These are phyloP conservation scores for Tetramorium bicarinatum DNA, from an alignment of 2,888 invertebrate species.

Conservation along the genomic window DNA sequence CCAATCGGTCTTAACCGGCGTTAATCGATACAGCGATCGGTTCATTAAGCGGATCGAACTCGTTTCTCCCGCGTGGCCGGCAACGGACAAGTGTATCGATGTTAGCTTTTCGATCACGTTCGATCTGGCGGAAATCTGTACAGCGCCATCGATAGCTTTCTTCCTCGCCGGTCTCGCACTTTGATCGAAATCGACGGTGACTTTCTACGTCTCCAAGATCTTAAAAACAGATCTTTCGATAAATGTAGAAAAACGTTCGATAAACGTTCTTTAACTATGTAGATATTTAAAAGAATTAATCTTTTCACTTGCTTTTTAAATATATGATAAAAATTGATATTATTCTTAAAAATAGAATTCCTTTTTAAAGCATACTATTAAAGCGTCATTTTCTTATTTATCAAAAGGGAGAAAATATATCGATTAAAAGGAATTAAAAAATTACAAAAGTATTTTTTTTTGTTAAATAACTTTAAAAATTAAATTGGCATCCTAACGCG, in stretches of 20 bases:
- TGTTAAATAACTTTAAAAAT: constrained; percentile 10
- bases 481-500: background rate
- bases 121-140: constrained; percentile 81
- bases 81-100: constrained; percentile 67
- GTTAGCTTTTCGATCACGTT: constrained; percentile 84
- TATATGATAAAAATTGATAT: background rate
- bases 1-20: constrained; percentile 83
- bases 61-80: constrained; percentile 76
- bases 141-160: constrained; percentile 63
- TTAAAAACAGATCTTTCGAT: constrained; percentile 54
- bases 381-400: background rate
- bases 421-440: background rate
- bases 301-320: background rate
- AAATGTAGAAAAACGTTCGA: background rate
- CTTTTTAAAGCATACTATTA: background rate
- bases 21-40: constrained; percentile 85
- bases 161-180: constrained; percentile 66
- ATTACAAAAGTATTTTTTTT: background rate
- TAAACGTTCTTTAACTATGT: background rate
- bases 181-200: constrained; percentile 54
- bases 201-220: constrained; percentile 57
- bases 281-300: background rate
- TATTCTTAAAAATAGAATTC: background rate
- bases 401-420: background rate
- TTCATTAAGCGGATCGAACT: constrained; percentile 81